These are phyloP conservation scores for Lonchura striata DNA, from an alignment of 2,113 vertebrate species.

Conservation along the genomic window DNA sequence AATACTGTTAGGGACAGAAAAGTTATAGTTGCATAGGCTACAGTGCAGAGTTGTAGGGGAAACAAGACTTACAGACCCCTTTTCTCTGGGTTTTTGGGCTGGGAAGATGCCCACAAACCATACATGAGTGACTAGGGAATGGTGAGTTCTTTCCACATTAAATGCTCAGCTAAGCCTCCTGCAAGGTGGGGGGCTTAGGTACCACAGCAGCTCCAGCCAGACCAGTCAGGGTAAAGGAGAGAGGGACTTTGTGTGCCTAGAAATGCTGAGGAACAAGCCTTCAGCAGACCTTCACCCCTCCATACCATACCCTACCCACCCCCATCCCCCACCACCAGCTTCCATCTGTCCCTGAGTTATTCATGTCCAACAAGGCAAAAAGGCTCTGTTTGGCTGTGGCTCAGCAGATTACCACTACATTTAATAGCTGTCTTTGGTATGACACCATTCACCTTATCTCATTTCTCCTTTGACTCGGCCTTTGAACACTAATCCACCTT, in stretches of 20 bases:
- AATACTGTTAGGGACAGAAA: neutral
- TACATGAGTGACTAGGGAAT: neutral
- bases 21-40: neutral
- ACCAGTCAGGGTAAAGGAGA: neutral
- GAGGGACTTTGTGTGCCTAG: neutral
- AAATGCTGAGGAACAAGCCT: neutral
- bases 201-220: neutral
- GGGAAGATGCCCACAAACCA: accelerated
- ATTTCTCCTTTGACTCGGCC: slow-evolving; percentile 44
- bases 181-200: neutral
- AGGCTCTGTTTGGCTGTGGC: slow-evolving; percentile 42
- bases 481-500: slow-evolving; percentile 66
- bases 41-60: neutral
- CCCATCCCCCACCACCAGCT: neutral
- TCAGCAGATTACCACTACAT: slow-evolving; percentile 47
- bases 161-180: neutral
- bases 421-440: slow-evolving; percentile 57
- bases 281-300: neutral
- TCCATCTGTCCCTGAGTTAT: neutral
- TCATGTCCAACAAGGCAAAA: neutral
- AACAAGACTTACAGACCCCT: neutral
- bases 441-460: slow-evolving; percentile 33
- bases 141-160: neutral
- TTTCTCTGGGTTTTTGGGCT: neutral
- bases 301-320: neutral